These are phyloP conservation scores for Melanotaenia boesemani DNA, from an alignment of 2,797 vertebrate genomes.

Conservation along the genomic window DNA sequence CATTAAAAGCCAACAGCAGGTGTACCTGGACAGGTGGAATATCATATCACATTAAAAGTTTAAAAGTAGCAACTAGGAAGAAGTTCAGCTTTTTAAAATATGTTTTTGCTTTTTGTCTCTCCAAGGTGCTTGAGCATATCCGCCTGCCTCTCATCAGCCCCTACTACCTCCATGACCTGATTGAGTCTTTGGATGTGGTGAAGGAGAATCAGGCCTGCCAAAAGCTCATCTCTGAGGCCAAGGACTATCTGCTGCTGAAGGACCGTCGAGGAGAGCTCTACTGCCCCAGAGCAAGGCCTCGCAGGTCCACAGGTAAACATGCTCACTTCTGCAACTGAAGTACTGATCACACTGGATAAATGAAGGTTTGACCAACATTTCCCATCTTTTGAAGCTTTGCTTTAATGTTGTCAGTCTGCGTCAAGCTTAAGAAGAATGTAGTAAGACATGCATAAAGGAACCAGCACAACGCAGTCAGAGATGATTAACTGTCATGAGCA, in stretches of 20 bases:
- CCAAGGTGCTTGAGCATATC: constrained; percentile 85
- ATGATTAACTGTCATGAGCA: too few species aligned
- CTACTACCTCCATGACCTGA: constrained; percentile 87
- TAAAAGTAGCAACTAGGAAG: background rate
- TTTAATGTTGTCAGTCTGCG: background rate
- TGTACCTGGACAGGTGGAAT: background rate
- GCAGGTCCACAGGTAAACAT: constrained; percentile 80
- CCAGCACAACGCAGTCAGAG: background rate
- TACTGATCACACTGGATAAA: background rate
- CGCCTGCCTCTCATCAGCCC: constrained; percentile 86
- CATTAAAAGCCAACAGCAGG: background rate
- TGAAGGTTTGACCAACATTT: background rate
- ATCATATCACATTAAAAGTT: background rate
- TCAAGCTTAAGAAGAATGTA: background rate
- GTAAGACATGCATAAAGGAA: background rate
- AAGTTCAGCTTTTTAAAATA: background rate
- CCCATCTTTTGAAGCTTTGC: background rate
- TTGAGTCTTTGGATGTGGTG: constrained; percentile 83
- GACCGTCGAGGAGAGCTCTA: constrained; percentile 86
- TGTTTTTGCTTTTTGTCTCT: constrained; percentile 2
- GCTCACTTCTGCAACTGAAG: background rate
- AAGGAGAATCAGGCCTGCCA: constrained; percentile 83
- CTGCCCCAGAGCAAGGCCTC: constrained; percentile 80
- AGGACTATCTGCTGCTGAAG: constrained; percentile 86
- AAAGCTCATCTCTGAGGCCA: constrained; percentile 86